phyloP scores from a whole-genome alignment of 2,113 vertebrate genomes.

The Spheniscus mendiculus region DNA sequence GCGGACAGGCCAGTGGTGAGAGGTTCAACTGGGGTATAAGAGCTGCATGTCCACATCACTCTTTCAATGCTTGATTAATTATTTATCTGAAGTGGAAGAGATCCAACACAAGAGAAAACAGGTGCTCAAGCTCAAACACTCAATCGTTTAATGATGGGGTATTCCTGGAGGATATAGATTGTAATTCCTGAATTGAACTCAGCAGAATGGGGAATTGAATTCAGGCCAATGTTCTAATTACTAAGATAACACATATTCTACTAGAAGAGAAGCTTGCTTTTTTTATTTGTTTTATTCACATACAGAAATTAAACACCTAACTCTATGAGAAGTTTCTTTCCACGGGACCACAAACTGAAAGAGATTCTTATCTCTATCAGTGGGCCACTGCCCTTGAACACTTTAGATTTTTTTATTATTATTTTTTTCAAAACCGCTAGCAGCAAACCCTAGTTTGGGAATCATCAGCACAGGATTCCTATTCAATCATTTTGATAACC shows the following conservation, averaged over 20 bases:
- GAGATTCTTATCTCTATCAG: background rate
- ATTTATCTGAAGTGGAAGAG: background rate
- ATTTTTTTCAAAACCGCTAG: background rate
- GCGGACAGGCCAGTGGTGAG: background rate
- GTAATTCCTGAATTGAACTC: background rate
- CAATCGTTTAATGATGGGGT: background rate
- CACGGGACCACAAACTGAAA: background rate
- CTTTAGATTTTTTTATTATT: background rate
- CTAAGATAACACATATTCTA: background rate
- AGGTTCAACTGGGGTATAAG: background rate
- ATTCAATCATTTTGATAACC: background rate
- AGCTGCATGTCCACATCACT: background rate
- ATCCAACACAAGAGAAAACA: background rate
- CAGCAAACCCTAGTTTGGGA: background rate
- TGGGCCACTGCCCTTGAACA: background rate
- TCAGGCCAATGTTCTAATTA: background rate
- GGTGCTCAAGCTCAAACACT: background rate
- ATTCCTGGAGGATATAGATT: background rate
- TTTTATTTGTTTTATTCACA: background rate
- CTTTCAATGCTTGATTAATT: background rate
- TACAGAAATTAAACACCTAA: background rate
- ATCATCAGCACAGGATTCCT: background rate
- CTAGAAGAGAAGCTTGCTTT: background rate
- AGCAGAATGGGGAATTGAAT: background rate
- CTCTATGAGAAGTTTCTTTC: background rate